Evolutionary conservation across 92 coral and sea anemone genomes (phyloP).

Genomic region (Blastomussa wellsi): DNA sequence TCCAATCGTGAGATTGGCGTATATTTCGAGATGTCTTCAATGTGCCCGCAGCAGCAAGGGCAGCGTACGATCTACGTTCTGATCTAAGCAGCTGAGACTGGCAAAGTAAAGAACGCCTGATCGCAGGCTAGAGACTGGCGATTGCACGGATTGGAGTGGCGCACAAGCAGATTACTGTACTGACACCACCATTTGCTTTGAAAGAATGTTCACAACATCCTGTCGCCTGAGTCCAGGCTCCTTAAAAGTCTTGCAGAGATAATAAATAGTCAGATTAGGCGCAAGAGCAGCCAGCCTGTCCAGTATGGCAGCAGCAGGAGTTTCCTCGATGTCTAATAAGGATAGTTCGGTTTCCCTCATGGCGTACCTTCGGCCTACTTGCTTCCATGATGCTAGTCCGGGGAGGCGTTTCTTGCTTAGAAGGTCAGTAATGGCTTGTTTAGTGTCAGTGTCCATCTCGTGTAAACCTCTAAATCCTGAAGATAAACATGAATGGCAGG

Average conservation of each 20-base stretch:
- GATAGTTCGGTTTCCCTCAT: conserved; percentile 34
- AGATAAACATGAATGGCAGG: not conserved
- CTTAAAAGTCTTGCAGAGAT: conserved; percentile 36
- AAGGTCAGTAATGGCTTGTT: conserved; percentile 29
- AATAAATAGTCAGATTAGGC: conserved; percentile 40
- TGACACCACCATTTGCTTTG: not conserved
- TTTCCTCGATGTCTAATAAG: conserved; percentile 17
- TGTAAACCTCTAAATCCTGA: conserved; percentile 40
- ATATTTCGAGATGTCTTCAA: too few relatives aligned
- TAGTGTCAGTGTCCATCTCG: conserved; percentile 1
- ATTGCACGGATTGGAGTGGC: not conserved
- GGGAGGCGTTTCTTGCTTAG: conserved; percentile 33
- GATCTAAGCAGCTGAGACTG: too few relatives aligned
- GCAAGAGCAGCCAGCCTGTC: conserved; percentile 5
- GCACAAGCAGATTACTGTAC: not conserved
- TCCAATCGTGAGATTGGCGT: too few relatives aligned
- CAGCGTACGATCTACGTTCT: too few relatives aligned
- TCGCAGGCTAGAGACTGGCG: too few relatives aligned
- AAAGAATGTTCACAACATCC: conserved; percentile 4
- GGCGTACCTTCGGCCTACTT: conserved; percentile 33
- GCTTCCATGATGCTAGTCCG: conserved; percentile 39
- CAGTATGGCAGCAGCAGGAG: conserved; percentile 20
- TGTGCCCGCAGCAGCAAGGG: too few relatives aligned
- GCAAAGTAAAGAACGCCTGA: too few relatives aligned
- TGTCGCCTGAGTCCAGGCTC: conserved; percentile 26